These are phyloP conservation scores for Petrocephalus zakoni DNA, from an alignment of 2,113 vertebrate species.

Conservation along the genomic window DNA sequence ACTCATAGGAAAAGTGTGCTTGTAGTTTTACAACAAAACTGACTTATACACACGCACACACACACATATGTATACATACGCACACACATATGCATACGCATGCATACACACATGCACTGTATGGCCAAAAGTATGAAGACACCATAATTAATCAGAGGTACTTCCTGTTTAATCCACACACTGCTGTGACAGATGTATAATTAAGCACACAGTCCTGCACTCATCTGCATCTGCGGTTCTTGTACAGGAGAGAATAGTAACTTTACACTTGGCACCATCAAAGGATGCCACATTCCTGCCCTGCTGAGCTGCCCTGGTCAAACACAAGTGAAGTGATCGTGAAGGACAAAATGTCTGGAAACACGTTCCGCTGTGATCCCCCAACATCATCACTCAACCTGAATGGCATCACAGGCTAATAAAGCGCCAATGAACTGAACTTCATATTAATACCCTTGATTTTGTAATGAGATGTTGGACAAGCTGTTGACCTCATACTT, in stretches of 20 bases:
- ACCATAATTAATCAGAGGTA: background rate
- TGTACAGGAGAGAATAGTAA: background rate
- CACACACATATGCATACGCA: too few relatives aligned
- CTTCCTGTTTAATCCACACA: background rate
- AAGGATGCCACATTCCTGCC: background rate
- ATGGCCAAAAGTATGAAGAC: background rate
- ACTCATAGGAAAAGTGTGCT: background rate
- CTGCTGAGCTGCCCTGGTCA: background rate
- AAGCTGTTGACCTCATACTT: too few relatives aligned
- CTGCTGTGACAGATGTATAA: background rate
- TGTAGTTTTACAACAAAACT: background rate
- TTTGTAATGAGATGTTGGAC: too few relatives aligned
- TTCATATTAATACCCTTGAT: too few relatives aligned
- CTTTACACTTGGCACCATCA: background rate
- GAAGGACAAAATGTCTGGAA: background rate
- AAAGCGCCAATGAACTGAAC: too few relatives aligned
- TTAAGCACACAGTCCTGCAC: background rate
- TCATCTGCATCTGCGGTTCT: background rate
- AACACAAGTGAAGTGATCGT: background rate
- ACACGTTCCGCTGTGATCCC: background rate
- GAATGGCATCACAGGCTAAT: too few relatives aligned
- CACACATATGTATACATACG: too few relatives aligned
- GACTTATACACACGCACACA: too few relatives aligned
- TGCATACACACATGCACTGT: background rate
- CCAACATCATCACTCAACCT: background rate